These are phyloP conservation scores for Podarcis muralis DNA, from an alignment of 2,113 vertebrate species.

Conservation along the genomic window DNA sequence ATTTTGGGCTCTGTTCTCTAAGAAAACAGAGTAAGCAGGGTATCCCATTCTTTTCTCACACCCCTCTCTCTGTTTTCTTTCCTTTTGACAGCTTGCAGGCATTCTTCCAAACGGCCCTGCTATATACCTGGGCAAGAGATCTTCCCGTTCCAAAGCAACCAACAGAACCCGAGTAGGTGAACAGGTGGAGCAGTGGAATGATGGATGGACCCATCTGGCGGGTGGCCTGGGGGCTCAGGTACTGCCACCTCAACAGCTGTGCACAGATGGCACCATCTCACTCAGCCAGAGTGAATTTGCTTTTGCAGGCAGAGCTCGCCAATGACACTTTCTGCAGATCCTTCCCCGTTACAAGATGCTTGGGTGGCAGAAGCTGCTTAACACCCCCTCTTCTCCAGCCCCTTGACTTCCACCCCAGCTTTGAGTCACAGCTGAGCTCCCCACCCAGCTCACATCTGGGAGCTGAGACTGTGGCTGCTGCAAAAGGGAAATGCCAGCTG, in stretches of 20 bases:
- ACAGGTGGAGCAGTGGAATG: not conserved
- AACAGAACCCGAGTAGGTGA: not conserved
- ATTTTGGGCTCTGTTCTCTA: not conserved
- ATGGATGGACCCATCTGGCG: not conserved
- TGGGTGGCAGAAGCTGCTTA: not conserved
- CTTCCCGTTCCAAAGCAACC: not conserved
- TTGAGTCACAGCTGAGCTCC: not conserved
- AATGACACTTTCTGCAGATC: not conserved
- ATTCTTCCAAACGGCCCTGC: not conserved
- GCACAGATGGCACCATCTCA: not conserved
- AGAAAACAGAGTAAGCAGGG: not conserved
- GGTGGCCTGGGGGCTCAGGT: not conserved
- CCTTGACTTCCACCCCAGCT: no score
- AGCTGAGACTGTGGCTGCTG: not conserved
- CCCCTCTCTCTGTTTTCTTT: not conserved
- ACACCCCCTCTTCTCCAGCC: not conserved
- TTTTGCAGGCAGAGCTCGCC: not conserved
- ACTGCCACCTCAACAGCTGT: not conserved
- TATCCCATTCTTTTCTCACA: not conserved
- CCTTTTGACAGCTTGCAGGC: not conserved
- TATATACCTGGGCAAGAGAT: not conserved
- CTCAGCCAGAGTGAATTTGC: not conserved
- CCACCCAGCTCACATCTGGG: not conserved
- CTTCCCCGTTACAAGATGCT: not conserved
- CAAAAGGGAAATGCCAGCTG: not conserved